Conservation (phyloP, 2,113 vertebrate species). For the Dipodomys merriami region DNA sequence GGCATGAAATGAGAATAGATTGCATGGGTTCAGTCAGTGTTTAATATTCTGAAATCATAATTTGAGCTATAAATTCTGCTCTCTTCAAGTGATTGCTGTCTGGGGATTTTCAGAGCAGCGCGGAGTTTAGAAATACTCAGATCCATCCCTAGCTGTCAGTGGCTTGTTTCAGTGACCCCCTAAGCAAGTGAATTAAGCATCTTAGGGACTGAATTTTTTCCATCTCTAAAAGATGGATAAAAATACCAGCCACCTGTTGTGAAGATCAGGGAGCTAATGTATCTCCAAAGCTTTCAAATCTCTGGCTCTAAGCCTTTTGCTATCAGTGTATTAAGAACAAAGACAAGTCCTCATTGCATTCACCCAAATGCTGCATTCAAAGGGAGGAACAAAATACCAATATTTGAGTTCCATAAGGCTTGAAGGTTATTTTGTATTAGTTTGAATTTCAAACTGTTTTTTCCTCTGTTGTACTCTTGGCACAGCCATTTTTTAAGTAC, state of each 20-base stretch:
- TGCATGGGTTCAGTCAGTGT: not conserved
- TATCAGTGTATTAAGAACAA: constrained; percentile 62
- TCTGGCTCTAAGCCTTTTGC: constrained; percentile 68
- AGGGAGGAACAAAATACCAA: constrained; percentile 15
- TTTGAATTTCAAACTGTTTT: constrained; percentile 79
- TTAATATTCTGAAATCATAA: constrained; percentile 77
- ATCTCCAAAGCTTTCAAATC: constrained; percentile 73
- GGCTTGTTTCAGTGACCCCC: constrained; percentile 57
- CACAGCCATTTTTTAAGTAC: constrained; percentile 76
- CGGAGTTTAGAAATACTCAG: not conserved
- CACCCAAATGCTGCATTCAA: constrained; percentile 63
- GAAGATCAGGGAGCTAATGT: constrained; percentile 75
- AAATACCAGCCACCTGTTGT: constrained; percentile 78
- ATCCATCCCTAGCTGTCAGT: constrained; percentile 29
- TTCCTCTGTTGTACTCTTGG: constrained; percentile 72
- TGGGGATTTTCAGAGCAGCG: constrained; percentile 31
- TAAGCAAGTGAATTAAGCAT: constrained; percentile 73
- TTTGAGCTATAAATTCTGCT: constrained; percentile 60
- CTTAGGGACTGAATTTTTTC: constrained; percentile 65
- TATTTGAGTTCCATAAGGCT: constrained; percentile 46
- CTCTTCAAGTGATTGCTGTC: constrained; percentile 59
- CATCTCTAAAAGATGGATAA: constrained; percentile 69
- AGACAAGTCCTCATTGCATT: constrained; percentile 34
- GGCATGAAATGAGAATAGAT: constrained; percentile 52
- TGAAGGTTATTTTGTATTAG: constrained; percentile 69